phyloP scores from a whole-genome alignment of 1,140 invertebrate species.

The Popillia japonica region DNA sequence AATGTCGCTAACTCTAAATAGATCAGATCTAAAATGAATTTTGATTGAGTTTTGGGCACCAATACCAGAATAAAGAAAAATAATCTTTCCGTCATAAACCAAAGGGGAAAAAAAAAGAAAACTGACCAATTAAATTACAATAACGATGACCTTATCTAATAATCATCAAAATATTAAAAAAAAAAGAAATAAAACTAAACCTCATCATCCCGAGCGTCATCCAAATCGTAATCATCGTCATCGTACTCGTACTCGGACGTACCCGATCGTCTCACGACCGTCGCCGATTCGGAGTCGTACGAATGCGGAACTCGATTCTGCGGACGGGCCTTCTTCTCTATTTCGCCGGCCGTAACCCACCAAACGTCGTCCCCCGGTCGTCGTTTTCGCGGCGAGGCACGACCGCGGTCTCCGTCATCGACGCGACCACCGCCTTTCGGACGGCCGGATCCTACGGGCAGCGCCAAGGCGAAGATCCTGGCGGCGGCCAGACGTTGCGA shows the following conservation, averaged over 20 bases:
- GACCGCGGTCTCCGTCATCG: too few relatives aligned
- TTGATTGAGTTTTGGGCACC: too few relatives aligned
- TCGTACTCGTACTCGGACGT: conserved; percentile 23
- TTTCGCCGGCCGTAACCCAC: conserved; percentile 18
- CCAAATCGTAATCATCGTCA: conserved; percentile 21
- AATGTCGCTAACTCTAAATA: too few relatives aligned
- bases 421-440: too few relatives aligned
- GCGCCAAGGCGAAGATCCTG: conserved; percentile 62
- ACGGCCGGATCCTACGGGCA: too few relatives aligned
- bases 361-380: not conserved
- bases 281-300: conserved; percentile 28
- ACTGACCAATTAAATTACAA: too few relatives aligned
- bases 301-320: not conserved
- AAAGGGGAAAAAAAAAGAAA: too few relatives aligned
- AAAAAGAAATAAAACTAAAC: not conserved
- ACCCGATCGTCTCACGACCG: conserved; percentile 25
- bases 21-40: too few relatives aligned
- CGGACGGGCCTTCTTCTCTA: not conserved
- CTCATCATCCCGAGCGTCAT: not conserved
- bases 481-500: conserved; percentile 57
- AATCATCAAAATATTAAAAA: not conserved
- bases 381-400: too few relatives aligned
- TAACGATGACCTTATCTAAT: too few relatives aligned
- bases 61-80: too few relatives aligned
- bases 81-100: too few relatives aligned